Percentiles rank a stretch among this genome's conserved stretches.
Evolutionary conservation across 1,140 invertebrate species (phyloP).

Genomic region (Latrodectus geometricus): DNA sequence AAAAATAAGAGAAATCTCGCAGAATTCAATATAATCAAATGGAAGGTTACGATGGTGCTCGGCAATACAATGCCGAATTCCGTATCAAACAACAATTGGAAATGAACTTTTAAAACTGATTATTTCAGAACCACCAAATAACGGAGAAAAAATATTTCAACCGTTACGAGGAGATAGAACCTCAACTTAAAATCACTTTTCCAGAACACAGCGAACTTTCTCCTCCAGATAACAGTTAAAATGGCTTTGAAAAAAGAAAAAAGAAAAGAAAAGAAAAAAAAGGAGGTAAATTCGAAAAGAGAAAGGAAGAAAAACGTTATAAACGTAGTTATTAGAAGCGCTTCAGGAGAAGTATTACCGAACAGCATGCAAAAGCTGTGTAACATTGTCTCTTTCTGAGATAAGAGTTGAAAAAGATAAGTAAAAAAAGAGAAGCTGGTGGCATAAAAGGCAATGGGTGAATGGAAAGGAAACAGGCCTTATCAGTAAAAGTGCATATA

Average conservation of each 20-base stretch:
- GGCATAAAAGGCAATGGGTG: conserved; percentile 55
- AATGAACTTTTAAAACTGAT: not conserved
- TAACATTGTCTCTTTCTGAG: conserved; percentile 45
- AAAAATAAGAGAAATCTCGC: too few species aligned
- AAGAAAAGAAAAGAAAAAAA: too few species aligned
- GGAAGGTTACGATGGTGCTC: too few species aligned
- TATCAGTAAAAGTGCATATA: conserved; percentile 57
- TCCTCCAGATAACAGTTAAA: not conserved
- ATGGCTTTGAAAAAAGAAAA: not conserved
- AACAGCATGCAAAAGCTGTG: conserved; percentile 20
- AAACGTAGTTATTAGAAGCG: conserved; percentile 52
- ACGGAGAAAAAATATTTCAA: not conserved
- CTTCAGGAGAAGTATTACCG: conserved; percentile 26
- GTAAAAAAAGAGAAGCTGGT: conserved; percentile 37
- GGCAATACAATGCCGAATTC: too few species aligned
- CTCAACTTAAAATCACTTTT: conserved; percentile 14
- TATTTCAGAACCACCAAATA: not conserved
- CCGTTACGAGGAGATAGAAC: not conserved
- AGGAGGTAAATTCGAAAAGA: not conserved
- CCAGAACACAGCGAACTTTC: conserved; percentile 22
- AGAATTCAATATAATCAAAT: too few species aligned
- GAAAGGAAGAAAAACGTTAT: conserved; percentile 9
- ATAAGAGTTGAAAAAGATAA: conserved; percentile 55
- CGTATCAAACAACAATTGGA: not conserved
- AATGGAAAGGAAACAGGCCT: conserved; percentile 54